Evolutionary conservation across 2,888 invertebrate species (phyloP).

Genomic region (Crossocerus cetratus): DNA sequence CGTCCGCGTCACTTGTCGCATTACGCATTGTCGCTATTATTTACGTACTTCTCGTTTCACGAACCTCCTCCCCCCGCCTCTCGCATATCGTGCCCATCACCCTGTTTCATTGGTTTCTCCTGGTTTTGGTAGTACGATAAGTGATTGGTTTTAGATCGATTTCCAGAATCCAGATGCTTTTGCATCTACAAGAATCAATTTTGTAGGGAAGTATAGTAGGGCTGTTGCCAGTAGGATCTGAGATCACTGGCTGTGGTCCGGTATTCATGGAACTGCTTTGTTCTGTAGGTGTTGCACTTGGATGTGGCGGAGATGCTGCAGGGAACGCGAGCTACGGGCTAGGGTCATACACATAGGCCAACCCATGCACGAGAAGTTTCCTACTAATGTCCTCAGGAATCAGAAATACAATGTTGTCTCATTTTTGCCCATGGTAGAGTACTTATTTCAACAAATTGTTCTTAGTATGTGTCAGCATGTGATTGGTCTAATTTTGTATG

Average conservation of each 20-base stretch:
- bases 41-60: background rate
- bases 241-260: background rate
- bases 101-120: background rate
- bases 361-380: conserved; percentile 89
- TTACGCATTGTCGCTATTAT: background rate
- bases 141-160: conserved; percentile 5
- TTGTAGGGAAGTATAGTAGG: conserved; percentile 5
- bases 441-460: background rate
- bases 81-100: background rate
- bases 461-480: no score
- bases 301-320: conserved; percentile 85
- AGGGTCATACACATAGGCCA: conserved; percentile 89
- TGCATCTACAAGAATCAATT: background rate
- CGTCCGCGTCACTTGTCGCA: background rate
- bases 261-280: background rate
- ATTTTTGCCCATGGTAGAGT: conserved; percentile 85
- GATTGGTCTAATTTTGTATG: background rate
- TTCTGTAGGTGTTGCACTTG: conserved; percentile 86
- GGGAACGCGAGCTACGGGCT: conserved; percentile 86
- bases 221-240: background rate
- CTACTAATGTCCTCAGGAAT: conserved; percentile 97
- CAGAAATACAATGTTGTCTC: conserved; percentile 97
- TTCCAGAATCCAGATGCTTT: conserved; percentile 4
- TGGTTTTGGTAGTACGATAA: conserved; percentile 4
- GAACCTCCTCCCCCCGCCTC: background rate